These are phyloP conservation scores for Pachypanchax playfairii DNA, from an alignment of 2,113 vertebrate genomes.

Conservation along the genomic window DNA sequence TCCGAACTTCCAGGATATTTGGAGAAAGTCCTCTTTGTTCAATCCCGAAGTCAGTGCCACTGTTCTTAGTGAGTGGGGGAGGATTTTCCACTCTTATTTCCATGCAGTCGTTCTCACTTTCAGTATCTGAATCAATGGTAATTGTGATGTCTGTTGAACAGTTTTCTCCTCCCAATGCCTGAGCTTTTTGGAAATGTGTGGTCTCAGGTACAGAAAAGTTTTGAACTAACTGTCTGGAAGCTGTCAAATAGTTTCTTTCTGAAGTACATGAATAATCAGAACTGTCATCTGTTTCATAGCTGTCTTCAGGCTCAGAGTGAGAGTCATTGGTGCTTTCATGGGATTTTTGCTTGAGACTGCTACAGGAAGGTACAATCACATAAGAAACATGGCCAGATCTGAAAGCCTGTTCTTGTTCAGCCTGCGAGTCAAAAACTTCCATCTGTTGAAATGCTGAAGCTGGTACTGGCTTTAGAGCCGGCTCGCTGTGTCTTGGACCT, in stretches of 20 bases:
- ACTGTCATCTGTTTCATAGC: conserved; percentile 56
- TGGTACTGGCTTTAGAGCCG: neutral
- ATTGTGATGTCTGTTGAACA: neutral
- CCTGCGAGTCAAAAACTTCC: conserved; percentile 27
- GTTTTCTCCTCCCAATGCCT: neutral
- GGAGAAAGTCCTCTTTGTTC: too few species aligned
- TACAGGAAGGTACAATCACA: neutral
- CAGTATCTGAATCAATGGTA: conserved; percentile 16
- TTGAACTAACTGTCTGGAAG: neutral
- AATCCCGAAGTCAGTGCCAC: neutral
- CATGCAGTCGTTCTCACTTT: neutral
- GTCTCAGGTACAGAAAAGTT: neutral
- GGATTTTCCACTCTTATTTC: neutral
- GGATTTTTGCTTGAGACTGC: neutral
- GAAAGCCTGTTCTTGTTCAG: neutral
- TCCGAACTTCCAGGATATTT: too few species aligned
- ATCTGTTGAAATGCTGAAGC: neutral
- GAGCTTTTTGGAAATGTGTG: neutral
- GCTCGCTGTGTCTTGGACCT: neutral
- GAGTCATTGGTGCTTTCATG: neutral
- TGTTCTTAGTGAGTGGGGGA: fast-evolving
- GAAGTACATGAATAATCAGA: conserved; percentile 33
- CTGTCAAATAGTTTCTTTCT: conserved; percentile 24
- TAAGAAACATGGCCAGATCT: neutral
- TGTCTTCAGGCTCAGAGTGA: neutral